These are phyloP conservation scores for Baronia brevicornis DNA, from an alignment of 2,888 invertebrate species.

Conservation along the genomic window DNA sequence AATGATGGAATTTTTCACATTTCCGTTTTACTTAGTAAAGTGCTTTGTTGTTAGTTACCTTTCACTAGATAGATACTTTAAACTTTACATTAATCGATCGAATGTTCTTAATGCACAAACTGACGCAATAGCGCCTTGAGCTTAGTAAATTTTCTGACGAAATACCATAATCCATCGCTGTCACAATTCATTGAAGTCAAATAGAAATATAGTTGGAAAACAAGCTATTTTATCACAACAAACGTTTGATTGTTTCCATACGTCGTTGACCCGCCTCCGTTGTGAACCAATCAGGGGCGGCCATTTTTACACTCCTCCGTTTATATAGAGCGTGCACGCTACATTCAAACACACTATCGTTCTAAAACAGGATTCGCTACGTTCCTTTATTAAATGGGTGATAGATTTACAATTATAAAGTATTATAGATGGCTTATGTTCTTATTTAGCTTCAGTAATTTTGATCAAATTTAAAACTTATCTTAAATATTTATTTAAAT, in stretches of 20 bases:
- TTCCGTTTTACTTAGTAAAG: too few species aligned
- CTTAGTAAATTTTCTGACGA: constrained; percentile 36
- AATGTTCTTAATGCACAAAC: constrained; percentile 3
- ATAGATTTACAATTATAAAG: constrained; percentile 57
- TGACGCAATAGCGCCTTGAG: constrained; percentile 47
- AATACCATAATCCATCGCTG: constrained; percentile 21
- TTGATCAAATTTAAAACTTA: constrained; percentile 42
- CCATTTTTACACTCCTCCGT: constrained; percentile 43
- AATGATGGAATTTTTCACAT: too few species aligned
- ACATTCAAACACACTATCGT: constrained; percentile 32
- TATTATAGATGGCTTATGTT: constrained; percentile 72
- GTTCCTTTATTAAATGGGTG: constrained; percentile 62
- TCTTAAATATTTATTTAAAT: constrained; percentile 10
- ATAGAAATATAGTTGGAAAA: constrained; percentile 23
- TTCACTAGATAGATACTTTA: too few species aligned
- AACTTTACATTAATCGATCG: too few species aligned
- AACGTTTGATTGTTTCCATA: constrained; percentile 16
- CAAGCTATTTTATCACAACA: constrained; percentile 23
- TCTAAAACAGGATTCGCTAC: constrained; percentile 29
- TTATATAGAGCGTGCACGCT: constrained; percentile 52
- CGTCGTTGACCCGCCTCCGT: constrained; percentile 59
- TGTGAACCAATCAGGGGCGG: constrained; percentile 51
- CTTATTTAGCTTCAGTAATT: constrained; percentile 72
- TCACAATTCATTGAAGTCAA: constrained; percentile 2
- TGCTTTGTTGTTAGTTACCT: too few species aligned